phyloP scores from a whole-genome alignment of 2,113 vertebrate species.

The Sakesphorus luctuosus region DNA sequence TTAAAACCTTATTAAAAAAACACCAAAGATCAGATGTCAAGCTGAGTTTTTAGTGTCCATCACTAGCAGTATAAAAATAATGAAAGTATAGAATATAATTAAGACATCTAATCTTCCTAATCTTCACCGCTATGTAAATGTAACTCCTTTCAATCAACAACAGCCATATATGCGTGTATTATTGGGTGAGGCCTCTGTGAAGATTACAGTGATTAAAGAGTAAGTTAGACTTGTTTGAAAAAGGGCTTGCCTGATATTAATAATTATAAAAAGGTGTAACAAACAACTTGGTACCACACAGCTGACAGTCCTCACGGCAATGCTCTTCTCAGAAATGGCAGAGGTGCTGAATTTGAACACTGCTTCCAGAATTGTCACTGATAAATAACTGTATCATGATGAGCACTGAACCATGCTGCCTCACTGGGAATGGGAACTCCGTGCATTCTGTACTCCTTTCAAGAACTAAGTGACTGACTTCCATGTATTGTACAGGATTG shows the following conservation, averaged over 20 bases:
- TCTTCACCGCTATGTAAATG: background rate
- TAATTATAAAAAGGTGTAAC: background rate
- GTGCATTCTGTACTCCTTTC: background rate
- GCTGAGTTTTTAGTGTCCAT: background rate
- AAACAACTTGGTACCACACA: background rate
- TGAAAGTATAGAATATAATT: background rate
- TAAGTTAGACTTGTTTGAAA: background rate
- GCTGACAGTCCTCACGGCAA: background rate
- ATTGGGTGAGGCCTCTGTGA: background rate
- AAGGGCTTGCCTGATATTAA: background rate
- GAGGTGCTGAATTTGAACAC: background rate
- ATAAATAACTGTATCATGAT: background rate
- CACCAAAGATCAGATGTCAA: background rate
- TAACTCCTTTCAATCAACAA: background rate
- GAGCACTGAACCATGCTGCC: background rate
- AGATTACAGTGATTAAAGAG: background rate
- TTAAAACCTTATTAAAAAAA: background rate
- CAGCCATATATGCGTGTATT: background rate
- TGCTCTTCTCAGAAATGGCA: background rate
- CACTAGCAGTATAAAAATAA: background rate
- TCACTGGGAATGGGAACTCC: background rate
- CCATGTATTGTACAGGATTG: background rate
- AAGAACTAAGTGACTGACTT: background rate
- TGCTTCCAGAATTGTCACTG: background rate
- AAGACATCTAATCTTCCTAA: background rate